phyloP scores from a whole-genome alignment of 1,140 invertebrate genomes.

The Zaprionus africanus region DNA sequence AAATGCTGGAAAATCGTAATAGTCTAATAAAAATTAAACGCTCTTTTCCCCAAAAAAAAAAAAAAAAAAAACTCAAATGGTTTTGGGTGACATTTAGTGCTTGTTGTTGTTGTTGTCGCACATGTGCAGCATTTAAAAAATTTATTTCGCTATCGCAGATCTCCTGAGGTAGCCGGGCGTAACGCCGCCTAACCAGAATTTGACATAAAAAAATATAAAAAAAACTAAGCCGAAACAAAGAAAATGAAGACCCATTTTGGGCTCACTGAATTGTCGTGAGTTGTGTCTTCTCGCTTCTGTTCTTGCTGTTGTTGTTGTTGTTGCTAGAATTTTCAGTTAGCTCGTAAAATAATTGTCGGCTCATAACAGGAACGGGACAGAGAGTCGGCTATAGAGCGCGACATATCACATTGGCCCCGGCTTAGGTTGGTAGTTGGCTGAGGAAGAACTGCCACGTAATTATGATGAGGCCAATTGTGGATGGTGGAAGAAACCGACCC shows the following conservation, averaged over 20 bases:
- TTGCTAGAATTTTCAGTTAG: slow-evolving; percentile 61
- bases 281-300: slow-evolving; percentile 23
- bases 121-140: slow-evolving; percentile 58
- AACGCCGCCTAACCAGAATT: slow-evolving; percentile 65
- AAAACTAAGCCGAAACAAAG: slow-evolving; percentile 6
- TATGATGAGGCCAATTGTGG: slow-evolving; percentile 76
- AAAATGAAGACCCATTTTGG: slow-evolving; percentile 30
- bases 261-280: slow-evolving; percentile 53
- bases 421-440: slow-evolving; percentile 30
- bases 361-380: slow-evolving; percentile 34
- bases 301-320: slow-evolving; percentile 51
- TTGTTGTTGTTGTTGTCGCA: slow-evolving; percentile 22
- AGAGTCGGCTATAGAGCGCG: slow-evolving; percentile 69
- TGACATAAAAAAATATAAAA: slow-evolving; percentile 44
- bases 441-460: slow-evolving; percentile 64
- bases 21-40: slow-evolving; percentile 38
- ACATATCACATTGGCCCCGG: slow-evolving; percentile 76
- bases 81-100: slow-evolving; percentile 32
- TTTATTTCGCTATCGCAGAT: slow-evolving; percentile 68
- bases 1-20: slow-evolving; percentile 49
- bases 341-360: slow-evolving; percentile 78
- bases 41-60: slow-evolving; percentile 1
- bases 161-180: slow-evolving; percentile 69
- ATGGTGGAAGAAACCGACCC: slow-evolving; percentile 67
- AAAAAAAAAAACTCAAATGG: slow-evolving; percentile 32